A percentile compares a stretch with the other conserved stretches of the same genome.
Evolutionary conservation across 1,140 invertebrate genomes (phyloP).

Genomic region (Muscidifurax raptorellus): DNA sequence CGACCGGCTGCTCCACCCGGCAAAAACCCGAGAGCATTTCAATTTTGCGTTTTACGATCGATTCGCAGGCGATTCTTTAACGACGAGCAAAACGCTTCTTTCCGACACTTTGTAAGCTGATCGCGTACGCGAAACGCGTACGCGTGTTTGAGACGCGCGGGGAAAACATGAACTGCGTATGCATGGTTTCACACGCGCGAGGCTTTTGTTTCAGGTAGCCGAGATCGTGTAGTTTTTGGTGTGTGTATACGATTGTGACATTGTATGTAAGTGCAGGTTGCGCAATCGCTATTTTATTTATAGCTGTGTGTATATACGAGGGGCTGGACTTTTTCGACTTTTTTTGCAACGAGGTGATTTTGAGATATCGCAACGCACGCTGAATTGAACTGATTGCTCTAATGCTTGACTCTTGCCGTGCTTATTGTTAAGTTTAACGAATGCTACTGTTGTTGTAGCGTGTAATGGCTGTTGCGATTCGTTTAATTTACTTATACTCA

Average conservation of each 20-base stretch:
- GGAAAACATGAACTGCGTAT: background rate
- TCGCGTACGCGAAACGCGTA: too few species aligned
- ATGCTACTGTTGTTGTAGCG: background rate
- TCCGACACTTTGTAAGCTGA: background rate
- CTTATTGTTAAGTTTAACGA: background rate
- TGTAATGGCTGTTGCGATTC: too few species aligned
- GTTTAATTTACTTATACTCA: too few species aligned
- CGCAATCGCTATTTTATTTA: background rate
- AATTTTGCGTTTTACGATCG: constrained; percentile 13
- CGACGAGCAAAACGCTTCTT: background rate
- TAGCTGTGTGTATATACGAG: background rate
- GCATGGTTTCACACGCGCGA: background rate
- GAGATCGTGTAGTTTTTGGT: background rate
- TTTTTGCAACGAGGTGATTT: background rate
- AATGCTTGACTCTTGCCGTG: background rate
- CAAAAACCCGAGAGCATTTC: constrained; percentile 26
- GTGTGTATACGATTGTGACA: background rate
- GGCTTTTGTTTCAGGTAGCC: constrained; percentile 23
- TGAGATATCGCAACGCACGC: background rate
- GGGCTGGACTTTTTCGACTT: background rate
- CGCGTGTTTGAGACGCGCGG: background rate
- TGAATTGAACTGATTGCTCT: background rate
- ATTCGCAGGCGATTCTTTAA: background rate
- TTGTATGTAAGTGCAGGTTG: background rate
- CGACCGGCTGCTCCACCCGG: background rate